A percentile compares a stretch with the other conserved stretches of the same genome.
Conservation (phyloP, 2,113 vertebrate species). For the Eupsittula cactorum region DNA sequence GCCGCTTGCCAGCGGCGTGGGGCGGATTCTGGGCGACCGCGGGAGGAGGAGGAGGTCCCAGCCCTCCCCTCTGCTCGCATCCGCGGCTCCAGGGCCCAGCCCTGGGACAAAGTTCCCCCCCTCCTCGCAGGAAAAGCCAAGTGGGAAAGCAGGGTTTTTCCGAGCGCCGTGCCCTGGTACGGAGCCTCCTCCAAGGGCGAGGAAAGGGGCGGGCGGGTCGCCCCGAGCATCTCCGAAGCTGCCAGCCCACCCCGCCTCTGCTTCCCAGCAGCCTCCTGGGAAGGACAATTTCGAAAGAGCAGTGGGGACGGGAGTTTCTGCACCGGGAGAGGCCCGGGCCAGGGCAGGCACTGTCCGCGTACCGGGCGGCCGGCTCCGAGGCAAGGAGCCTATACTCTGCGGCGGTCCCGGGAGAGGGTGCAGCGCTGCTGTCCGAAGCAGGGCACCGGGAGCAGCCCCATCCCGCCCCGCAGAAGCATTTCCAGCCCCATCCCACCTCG, state of each 20-base stretch:
- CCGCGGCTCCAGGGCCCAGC: background rate
- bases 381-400: background rate
- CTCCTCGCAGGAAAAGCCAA: background rate
- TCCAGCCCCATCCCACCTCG: background rate
- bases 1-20: background rate
- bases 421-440: background rate
- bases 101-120: background rate
- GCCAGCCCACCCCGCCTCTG: background rate
- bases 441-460: background rate
- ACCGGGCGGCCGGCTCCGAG: background rate
- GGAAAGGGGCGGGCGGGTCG: background rate
- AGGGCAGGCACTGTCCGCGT: background rate
- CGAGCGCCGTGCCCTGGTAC: background rate
- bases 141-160: background rate
- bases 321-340: background rate
- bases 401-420: background rate
- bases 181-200: background rate
- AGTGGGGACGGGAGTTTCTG: background rate
- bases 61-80: background rate
- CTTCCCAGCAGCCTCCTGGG: background rate
- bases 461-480: background rate
- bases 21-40: background rate
- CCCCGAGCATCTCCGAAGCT: background rate
- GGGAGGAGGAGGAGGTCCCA: background rate
- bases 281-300: background rate